Base-by-base conservation (phyloP, 2,888 invertebrate species). In the Hylaea fasciaria region DNA sequence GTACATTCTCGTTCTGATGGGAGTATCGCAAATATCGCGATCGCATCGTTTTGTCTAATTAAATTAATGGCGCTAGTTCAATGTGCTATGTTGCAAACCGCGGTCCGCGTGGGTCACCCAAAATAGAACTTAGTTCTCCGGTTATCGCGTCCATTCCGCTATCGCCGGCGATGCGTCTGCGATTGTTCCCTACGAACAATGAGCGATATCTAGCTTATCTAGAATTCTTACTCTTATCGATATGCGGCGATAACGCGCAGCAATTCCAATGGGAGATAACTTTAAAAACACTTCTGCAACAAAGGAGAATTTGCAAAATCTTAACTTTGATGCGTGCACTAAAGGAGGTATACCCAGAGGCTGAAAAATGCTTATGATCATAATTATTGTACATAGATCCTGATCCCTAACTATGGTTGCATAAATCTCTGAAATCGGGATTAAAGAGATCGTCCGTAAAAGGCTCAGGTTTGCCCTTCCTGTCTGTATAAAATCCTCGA, bases 81-180 rank as follows among this genome's bases (percentile, higher is more conserved):
- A 55, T 51, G 62, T 57, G 58, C 64, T 62, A 64, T 62, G 57
- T 66, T 50, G 48, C 55, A 51, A 62, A 68, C 64, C 50, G 56
- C 65, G 54, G 66, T 68, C 69, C 74, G 77, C 80, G 83, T 81
- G 77, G 82, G 84, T 76, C 73, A 76, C 72, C 73, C 72, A 69
- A 83, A 83, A 82, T 82, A 83, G 80, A 79, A 71, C 65, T 5
- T 3, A 22, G 22, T 22, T 71, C 32, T 43, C 17, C 68, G 65
- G 66, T 64, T 62, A 61, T 62, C 56, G 68, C 64, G 57, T 63
- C 58, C 65, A 48, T 54, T 66, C 45, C 52, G 56, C 62, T 57
- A 41, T 62, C 53, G 64, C 62, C 55, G 64, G 53, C 64, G 62
- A 53, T 55, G 54, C 60, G 63, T 55, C 63, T 47, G 62, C 70